Base-by-base conservation (phyloP, 2,113 vertebrate genomes). In the Bubo blakistoni region DNA sequence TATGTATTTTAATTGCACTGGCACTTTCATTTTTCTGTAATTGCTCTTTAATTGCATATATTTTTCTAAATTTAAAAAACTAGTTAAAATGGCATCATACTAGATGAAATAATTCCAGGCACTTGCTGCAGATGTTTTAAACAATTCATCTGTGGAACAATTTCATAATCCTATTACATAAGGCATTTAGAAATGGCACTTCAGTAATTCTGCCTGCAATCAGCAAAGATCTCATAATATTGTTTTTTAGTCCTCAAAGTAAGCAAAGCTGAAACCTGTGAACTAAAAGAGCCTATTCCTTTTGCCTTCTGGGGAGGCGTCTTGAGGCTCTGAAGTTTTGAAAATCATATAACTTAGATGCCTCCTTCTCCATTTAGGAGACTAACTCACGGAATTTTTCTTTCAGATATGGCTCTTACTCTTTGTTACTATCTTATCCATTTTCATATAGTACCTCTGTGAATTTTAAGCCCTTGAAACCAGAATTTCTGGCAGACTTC, bases 61-160 rank as follows among this genome's bases (percentile, higher is more conserved):
- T 98, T 98, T 98, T 97, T 98, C 97, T 97, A 97, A 97, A 98
- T 98, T 98, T 89, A 96, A 98, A 98, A 97, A 98, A 98, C 90
- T 95, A 97, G 93, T 97, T 97, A 96, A 97, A 98, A 70, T 34
- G 55, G 66, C 94, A 97, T 96, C 96, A 90, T 97, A 80, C 59
- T 72, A 66, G 89, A 90, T 90, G 59, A 97, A 96, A 96, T 81
- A 94, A 97, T 95, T 93, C 86, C 72, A 88, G 70, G 74, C 95
- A 96, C 92, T 97, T 94, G 94, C 67, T 95, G 90, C 79, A 97
- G 91, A 89, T 91, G 77, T 88, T 96, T 78, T 86, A 96, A 97
- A 95, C 76, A 96, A 96, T 96, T 96, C 88, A 93, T 77, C 90
- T 97, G 95, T 98, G 87, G 97, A 98, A 97, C 96, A 97, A 90